Evolutionary conservation across 2,888 invertebrate genomes (phyloP).

Genomic region (Synergus gifuensis): DNA sequence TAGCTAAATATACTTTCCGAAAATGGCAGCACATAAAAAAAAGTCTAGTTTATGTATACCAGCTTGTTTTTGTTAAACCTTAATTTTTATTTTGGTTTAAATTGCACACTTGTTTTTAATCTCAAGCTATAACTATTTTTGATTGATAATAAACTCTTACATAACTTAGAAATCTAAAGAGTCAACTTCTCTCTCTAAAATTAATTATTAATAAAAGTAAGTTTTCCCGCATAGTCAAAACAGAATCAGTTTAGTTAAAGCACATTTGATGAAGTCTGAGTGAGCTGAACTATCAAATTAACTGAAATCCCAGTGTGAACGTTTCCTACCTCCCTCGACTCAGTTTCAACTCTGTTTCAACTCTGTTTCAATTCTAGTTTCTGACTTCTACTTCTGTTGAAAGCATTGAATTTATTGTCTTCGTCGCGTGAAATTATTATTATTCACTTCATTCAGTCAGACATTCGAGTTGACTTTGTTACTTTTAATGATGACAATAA

Average conservation of each 20-base stretch:
- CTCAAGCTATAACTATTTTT: no score
- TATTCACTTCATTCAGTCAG: background rate
- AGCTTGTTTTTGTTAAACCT: no score
- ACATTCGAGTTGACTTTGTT: no score
- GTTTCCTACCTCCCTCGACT: background rate
- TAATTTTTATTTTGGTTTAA: no score
- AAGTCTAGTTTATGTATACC: no score
- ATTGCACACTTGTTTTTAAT: no score
- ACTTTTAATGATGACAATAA: no score
- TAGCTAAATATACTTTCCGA: background rate
- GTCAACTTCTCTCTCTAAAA: no score
- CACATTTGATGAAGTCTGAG: background rate
- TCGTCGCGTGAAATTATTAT: background rate
- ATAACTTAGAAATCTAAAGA: no score
- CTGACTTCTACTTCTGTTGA: background rate
- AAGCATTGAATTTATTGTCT: background rate
- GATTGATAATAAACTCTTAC: no score
- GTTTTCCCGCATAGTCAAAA: no score
- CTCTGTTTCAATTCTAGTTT: background rate
- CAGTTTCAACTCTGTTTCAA: background rate
- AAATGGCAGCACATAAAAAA: background rate
- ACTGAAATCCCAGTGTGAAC: background rate
- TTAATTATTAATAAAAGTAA: no score
- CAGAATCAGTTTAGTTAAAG: background rate
- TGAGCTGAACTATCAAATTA: background rate